Evolutionary conservation across 2,888 invertebrate genomes (phyloP), one percentile per base, ranked within the genome.

Genomic region (Caenorhabditis parvicauda): DNA sequence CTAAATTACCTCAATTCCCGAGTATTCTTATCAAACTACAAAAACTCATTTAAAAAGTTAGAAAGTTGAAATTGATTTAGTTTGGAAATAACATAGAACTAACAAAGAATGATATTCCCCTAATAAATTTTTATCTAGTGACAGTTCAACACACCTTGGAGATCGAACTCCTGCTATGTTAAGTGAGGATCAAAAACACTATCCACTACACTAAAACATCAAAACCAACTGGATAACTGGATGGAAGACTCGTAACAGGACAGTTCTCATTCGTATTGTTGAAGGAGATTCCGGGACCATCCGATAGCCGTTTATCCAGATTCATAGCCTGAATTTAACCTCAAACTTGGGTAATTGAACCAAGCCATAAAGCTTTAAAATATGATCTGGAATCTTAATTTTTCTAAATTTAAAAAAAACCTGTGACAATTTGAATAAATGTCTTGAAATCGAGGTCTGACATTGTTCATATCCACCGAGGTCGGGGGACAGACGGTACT

Each of bases 401-500:
- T 41, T 17, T 51, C 6, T 7, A 7, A 47, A 12, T 5, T 35
- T 19, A 21, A 6, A 37, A 35, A 43, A 14, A 3, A 55, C 48
- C 41, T 64, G 59, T 3, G 73, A 67, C 6, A 77, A 47, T 22
- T 59, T 64, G 45, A 70, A 71, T 17, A 74, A 52, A 49, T 76
- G 76, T 28, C 67, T 58, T 1, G 74, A 68, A 28, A 78, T 66
- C 6, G 65, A 55, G 27, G 64, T 58, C 35, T 77, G 76, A 51
- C 78, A 78, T n/a, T 65, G 44, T 14, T 66, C 62, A 55, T 78
- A 78, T 21, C 72, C 72, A 14, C 78, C 78, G n/a, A 78, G 63
- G 45, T 78, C 76, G 2, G 78, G 78, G 17, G 74, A 64, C 7
- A 78, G 58, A 7, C 78, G 71, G 39, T 78, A 78, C 39, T 76